These are phyloP conservation scores for Equus quagga DNA, from an alignment of 2,113 vertebrate species.

Conservation along the genomic window DNA sequence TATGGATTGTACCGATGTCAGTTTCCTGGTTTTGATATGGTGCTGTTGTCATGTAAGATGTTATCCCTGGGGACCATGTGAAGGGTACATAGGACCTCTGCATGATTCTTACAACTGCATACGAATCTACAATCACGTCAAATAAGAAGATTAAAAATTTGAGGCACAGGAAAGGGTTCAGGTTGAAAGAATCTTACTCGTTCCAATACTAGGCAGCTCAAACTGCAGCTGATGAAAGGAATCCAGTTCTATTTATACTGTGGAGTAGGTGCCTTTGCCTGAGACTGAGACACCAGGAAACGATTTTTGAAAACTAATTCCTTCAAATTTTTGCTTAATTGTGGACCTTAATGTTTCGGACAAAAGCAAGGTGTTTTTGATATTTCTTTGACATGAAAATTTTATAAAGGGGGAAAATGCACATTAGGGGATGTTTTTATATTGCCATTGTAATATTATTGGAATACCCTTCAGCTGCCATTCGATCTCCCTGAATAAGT, in stretches of 20 bases:
- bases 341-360: neutral
- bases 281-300: neutral
- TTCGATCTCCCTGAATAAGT: constrained; percentile 10
- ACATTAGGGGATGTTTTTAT: neutral
- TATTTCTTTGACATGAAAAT: neutral
- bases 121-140: neutral
- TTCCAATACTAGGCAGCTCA: neutral
- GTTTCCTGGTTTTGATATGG: neutral
- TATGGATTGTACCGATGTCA: neutral
- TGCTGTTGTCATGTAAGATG: neutral
- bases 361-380: neutral
- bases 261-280: neutral
- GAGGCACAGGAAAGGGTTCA: neutral
- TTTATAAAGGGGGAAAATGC: neutral
- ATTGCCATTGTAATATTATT: neutral
- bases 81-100: neutral
- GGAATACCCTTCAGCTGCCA: neutral
- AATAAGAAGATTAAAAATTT: neutral
- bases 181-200: neutral
- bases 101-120: neutral
- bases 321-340: neutral
- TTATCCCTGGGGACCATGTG: neutral
- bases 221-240: neutral
- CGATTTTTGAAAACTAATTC: neutral
- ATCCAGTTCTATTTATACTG: neutral